Base-by-base conservation (phyloP, 2,113 vertebrate genomes). In the Pyxicephalus adspersus region DNA sequence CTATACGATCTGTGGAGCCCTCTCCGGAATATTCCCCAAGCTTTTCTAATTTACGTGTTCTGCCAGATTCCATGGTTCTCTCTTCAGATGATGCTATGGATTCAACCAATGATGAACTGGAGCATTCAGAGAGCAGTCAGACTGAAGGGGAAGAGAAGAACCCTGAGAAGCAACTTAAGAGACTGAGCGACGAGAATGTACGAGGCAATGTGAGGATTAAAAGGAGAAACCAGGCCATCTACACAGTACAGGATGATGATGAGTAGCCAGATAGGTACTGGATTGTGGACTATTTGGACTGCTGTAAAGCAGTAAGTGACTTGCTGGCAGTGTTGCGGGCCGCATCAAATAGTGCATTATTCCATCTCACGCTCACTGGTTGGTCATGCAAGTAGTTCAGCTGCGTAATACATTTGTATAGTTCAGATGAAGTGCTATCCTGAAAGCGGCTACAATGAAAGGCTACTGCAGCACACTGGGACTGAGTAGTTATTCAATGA, bases 191-290 rank as follows among this genome's bases (percentile, higher is more conserved):
- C 5, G 94, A 94, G 58, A 85, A 83, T 0, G 89, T 81, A 4
- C 91, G 90, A 23, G 76, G 88, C 0, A 88, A 91, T 9, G 96
- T 95, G 73, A 92, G 86, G 81, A 98, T 99, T 84, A 99, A 96
- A 88, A 95, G 98, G 75, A 91, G 98, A 81, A 99, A 99, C 87
- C 97, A 98, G 90, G 91, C 91, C 61, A 97, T 99, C 83, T 99
- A 98, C 68, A 86, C 93, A 1, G 84, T 92, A 60, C 86, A 86
- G 1, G 91, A 84, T 13, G 94, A 96, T 1, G 93, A 94, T 0
- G 91, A 93, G 2, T 90, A 92, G 17, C 76, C 38, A 89, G 75
- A 80, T 68, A 13, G 38, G 55, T 84, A 87, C 6, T 28, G 16
- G 15, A 11, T 20, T 63, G 19, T 70, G 70, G 20, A 57, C 52